phyloP scores from a whole-genome alignment of 2,888 invertebrate species.

The Ophion ventricosus region DNA sequence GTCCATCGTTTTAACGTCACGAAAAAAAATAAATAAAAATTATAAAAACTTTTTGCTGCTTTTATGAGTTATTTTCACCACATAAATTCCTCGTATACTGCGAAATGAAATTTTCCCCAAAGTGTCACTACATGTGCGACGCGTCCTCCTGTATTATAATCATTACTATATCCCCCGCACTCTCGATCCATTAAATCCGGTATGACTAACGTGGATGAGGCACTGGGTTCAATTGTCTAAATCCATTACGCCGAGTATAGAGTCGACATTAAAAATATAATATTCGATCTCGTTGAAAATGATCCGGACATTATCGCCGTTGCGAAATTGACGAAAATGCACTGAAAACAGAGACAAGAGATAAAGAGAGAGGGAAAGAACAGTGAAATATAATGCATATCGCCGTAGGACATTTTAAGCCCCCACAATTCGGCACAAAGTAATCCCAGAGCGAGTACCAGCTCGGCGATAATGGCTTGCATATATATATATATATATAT shows the following conservation, averaged over 20 bases:
- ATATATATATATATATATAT: constrained; percentile 11
- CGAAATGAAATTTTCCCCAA: not conserved
- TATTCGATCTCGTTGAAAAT: constrained; percentile 16
- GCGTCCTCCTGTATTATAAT: not conserved
- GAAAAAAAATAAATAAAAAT: too few relatives aligned
- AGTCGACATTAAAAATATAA: constrained; percentile 3
- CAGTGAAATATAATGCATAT: constrained; percentile 23
- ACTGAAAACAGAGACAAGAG: not conserved
- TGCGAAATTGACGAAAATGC: constrained; percentile 10
- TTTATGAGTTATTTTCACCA: not conserved
- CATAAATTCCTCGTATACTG: not conserved
- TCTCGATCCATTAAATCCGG: not conserved
- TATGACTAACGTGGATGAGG: not conserved
- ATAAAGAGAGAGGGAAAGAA: not conserved
- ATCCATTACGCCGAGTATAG: not conserved
- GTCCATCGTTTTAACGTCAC: too few relatives aligned
- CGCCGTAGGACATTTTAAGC: constrained; percentile 40
- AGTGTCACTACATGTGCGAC: not conserved
- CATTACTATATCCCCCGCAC: not conserved
- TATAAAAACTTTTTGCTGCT: too few relatives aligned
- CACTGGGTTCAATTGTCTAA: not conserved
- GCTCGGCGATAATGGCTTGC: constrained; percentile 46
- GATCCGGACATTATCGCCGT: not conserved
- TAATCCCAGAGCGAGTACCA: constrained; percentile 45
- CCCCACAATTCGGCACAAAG: constrained; percentile 41